Evolutionary conservation across 1,140 invertebrate species (phyloP).

Genomic region (Apis laboriosa): DNA sequence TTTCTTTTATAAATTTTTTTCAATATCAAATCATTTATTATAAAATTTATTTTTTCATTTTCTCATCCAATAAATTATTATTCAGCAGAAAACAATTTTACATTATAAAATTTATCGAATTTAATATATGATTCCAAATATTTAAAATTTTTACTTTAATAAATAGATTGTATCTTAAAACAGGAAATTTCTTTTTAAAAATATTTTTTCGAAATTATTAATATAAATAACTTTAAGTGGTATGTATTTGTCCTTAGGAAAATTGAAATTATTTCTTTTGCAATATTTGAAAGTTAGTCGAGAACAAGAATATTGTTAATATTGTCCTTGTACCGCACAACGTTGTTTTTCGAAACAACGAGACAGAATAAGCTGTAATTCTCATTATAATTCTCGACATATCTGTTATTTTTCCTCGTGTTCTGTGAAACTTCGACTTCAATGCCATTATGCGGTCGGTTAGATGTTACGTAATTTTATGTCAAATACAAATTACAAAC

Average conservation of each 20-base stretch:
- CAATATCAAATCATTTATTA: too few species aligned
- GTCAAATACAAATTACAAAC: not conserved
- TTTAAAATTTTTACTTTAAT: too few species aligned
- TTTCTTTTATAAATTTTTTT: too few species aligned
- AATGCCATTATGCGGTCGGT: not conserved
- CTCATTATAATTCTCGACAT: not conserved
- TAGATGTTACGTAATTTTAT: not conserved
- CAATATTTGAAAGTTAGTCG: not conserved
- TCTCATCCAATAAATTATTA: too few species aligned
- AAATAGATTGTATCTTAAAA: not conserved
- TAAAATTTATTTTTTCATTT: too few species aligned
- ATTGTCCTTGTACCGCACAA: not conserved
- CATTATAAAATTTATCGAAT: too few species aligned
- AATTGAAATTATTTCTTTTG: not conserved
- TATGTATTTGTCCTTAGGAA: not conserved
- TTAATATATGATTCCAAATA: too few species aligned
- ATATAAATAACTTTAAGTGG: not conserved
- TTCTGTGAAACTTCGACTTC: constrained; percentile 2
- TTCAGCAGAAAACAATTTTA: too few species aligned
- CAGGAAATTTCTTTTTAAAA: not conserved
- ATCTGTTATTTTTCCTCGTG: not conserved
- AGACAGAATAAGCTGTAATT: not conserved
- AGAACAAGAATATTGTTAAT: not conserved
- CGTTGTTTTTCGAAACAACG: not conserved
- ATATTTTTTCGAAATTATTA: too few species aligned